These are phyloP conservation scores for Drosophila gunungcola DNA, from an alignment of 1,140 invertebrate genomes.

Conservation along the genomic window DNA sequence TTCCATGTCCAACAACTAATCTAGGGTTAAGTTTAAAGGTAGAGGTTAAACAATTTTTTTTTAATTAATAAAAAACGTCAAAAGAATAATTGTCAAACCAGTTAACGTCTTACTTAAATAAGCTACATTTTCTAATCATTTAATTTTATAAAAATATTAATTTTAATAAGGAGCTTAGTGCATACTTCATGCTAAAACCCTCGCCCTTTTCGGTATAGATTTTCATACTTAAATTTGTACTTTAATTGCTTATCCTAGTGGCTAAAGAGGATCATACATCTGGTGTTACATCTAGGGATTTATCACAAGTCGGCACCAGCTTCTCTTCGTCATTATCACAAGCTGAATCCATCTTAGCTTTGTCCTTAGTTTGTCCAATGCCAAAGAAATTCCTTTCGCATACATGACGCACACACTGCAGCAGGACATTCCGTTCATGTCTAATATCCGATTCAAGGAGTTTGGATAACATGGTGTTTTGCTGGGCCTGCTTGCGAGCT, in stretches of 20 bases:
- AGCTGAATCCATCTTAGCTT: neutral
- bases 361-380: slow-evolving; percentile 22
- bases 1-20: slow-evolving; percentile 53
- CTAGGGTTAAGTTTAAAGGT: slow-evolving; percentile 12
- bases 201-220: too few species aligned
- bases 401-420: slow-evolving; percentile 91
- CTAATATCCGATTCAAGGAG: slow-evolving; percentile 87
- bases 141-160: too few species aligned
- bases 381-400: slow-evolving; percentile 90
- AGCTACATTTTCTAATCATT: too few species aligned
- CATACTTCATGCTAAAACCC: too few species aligned
- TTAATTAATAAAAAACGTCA: too few species aligned
- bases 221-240: neutral
- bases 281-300: neutral
- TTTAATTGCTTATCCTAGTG: slow-evolving; percentile 1
- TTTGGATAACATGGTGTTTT: slow-evolving; percentile 86
- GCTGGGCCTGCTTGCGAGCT: slow-evolving; percentile 82
- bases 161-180: too few species aligned
- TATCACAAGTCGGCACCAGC: slow-evolving; percentile 14
- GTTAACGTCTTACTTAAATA: too few species aligned
- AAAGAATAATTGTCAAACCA: too few species aligned
- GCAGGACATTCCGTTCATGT: slow-evolving; percentile 90
- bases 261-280: slow-evolving; percentile 1
- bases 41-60: neutral
- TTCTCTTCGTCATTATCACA: neutral